Evolutionary conservation across 2,888 invertebrate species (phyloP).

Genomic region (Drosophila limbata): DNA sequence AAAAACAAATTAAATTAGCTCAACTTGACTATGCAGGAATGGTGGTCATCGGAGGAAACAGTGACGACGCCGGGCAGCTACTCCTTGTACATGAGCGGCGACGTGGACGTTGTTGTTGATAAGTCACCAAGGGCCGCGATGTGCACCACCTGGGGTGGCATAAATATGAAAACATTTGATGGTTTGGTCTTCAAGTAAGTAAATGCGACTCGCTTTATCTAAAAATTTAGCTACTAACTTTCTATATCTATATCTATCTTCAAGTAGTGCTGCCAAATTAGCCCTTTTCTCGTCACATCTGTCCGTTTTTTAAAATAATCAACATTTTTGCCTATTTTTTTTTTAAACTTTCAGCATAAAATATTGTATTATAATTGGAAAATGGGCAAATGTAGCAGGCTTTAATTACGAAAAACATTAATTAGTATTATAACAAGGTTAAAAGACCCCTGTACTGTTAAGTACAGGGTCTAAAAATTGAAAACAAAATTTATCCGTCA

Average conservation of each 20-base stretch:
- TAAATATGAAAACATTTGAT: conserved; percentile 94
- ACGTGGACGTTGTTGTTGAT: conserved; percentile 77
- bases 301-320: not conserved
- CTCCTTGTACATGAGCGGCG: conserved; percentile 78
- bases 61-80: conserved; percentile 72
- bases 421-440: too few species aligned
- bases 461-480: too few species aligned
- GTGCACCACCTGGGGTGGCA: conserved; percentile 93
- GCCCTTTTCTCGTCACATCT: not conserved
- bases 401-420: too few species aligned
- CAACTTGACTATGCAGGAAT: conserved; percentile 75
- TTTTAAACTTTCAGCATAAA: too few species aligned
- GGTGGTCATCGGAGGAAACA: conserved; percentile 83
- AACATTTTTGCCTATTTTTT: too few species aligned
- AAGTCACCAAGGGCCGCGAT: conserved; percentile 88
- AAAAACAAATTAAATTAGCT: not conserved
- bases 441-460: too few species aligned
- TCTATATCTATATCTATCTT: not conserved
- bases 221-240: not conserved
- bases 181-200: conserved; percentile 90
- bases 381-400: too few species aligned
- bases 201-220: not conserved
- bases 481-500: too few species aligned
- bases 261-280: not conserved
- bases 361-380: too few species aligned